These are phyloP conservation scores for Noctua fimbriata DNA, from an alignment of 2,888 invertebrate species.

Conservation along the genomic window DNA sequence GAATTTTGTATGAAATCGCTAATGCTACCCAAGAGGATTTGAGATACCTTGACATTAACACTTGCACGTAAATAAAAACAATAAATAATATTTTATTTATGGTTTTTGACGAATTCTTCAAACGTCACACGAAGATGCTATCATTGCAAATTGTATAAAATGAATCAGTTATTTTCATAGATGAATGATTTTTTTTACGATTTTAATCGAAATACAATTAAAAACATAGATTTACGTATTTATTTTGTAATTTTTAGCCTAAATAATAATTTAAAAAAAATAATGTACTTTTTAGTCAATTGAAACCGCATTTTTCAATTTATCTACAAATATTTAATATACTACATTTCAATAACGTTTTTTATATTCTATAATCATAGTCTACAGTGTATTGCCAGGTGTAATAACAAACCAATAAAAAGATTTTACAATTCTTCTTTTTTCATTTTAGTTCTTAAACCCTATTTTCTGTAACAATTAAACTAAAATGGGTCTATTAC, in stretches of 20 bases:
- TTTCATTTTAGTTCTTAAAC: conserved; percentile 33
- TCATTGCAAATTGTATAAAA: not conserved
- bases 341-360: conserved; percentile 59
- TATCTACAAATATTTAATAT: conserved; percentile 53
- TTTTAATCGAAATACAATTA: conserved; percentile 27
- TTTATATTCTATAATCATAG: conserved; percentile 63
- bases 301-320: conserved; percentile 45
- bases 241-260: conserved; percentile 54
- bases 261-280: conserved; percentile 47
- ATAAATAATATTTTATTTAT: not conserved
- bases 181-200: conserved; percentile 13
- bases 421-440: conserved; percentile 51
- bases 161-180: conserved; percentile 16
- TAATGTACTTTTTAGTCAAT: conserved; percentile 49
- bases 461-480: not conserved
- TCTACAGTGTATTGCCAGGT: conserved; percentile 62
- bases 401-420: conserved; percentile 66
- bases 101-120: not conserved
- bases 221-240: conserved; percentile 60
- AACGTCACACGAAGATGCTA: conserved; percentile 44
- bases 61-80: not conserved
- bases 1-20: not conserved
- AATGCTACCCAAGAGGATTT: too few species aligned
- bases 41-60: not conserved
- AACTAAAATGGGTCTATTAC: not conserved